A percentile compares a stretch with the other conserved stretches of the same genome.
phyloP scores from a whole-genome alignment of 2,113 vertebrate genomes.

The Perca flavescens region DNA sequence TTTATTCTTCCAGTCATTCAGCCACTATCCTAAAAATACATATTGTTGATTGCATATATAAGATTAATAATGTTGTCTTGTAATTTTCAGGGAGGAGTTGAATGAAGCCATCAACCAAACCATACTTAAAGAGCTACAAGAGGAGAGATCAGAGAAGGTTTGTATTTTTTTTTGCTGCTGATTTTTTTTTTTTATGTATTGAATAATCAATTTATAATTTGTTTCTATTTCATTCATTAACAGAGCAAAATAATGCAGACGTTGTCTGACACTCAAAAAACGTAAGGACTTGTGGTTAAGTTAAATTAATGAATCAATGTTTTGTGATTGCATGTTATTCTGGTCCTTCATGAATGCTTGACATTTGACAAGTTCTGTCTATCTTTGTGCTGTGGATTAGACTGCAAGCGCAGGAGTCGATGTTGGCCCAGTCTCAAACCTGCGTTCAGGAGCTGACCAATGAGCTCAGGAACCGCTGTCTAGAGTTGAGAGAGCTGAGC shows the following conservation, averaged over 20 bases:
- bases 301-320: neutral
- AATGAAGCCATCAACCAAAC: conserved; percentile 72
- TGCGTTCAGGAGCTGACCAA: conserved; percentile 84
- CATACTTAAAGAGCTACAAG: conserved; percentile 82
- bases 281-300: conserved; percentile 80
- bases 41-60: neutral
- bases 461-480: conserved; percentile 83
- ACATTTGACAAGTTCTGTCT: neutral
- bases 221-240: conserved; percentile 19
- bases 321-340: neutral
- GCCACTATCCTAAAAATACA: no score
- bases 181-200: neutral
- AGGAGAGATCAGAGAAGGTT: conserved; percentile 89
- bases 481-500: conserved; percentile 79
- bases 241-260: conserved; percentile 82
- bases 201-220: neutral
- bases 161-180: neutral
- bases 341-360: neutral
- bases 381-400: conserved; percentile 51
- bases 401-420: conserved; percentile 73
- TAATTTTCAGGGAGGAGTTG: conserved; percentile 71
- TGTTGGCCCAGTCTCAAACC: conserved; percentile 80
- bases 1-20: conserved; percentile 3
- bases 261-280: conserved; percentile 85
- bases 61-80: neutral